phyloP scores from a whole-genome alignment of 2,888 invertebrate genomes.

The Chloroclysta siterata region DNA sequence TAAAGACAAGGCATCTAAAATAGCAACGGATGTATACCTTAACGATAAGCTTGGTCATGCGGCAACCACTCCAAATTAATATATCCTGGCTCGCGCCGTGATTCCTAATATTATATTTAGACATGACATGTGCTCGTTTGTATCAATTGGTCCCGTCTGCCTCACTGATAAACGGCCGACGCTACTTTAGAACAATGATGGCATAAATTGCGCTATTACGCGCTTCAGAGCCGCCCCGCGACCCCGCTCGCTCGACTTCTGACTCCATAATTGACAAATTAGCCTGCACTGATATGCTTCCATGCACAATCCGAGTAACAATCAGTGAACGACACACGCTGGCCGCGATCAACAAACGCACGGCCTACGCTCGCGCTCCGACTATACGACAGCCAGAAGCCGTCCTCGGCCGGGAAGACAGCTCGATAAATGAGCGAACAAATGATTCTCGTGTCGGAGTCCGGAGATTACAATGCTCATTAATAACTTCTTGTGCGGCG shows the following conservation, averaged over 20 bases:
- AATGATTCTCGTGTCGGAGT: slow-evolving; percentile 67
- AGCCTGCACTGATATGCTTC: slow-evolving; percentile 70
- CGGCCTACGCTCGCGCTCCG: slow-evolving; percentile 46
- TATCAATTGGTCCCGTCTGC: slow-evolving; percentile 84
- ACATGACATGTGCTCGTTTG: slow-evolving; percentile 85
- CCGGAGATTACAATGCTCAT: slow-evolving; percentile 73
- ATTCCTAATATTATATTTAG: slow-evolving; percentile 86
- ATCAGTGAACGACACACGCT: slow-evolving; percentile 52
- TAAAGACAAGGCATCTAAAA: slow-evolving; percentile 34
- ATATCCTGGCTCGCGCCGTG: slow-evolving; percentile 85
- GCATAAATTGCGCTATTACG: slow-evolving; percentile 82
- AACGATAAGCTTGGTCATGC: slow-evolving; percentile 68
- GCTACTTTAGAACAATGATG: slow-evolving; percentile 84
- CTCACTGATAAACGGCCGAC: slow-evolving; percentile 81
- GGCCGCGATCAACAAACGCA: slow-evolving; percentile 48
- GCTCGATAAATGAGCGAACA: slow-evolving; percentile 66
- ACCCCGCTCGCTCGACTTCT: slow-evolving; percentile 64
- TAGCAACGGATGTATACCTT: slow-evolving; percentile 56
- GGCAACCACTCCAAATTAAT: slow-evolving; percentile 81
- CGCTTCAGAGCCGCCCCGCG: slow-evolving; percentile 69
- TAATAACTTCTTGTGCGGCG: slow-evolving; percentile 77
- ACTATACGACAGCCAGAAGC: slow-evolving; percentile 48
- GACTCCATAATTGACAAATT: slow-evolving; percentile 69
- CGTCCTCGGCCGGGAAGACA: slow-evolving; percentile 51
- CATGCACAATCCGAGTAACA: slow-evolving; percentile 61